Evolutionary conservation across 2,113 vertebrate genomes (phyloP).

Genomic region (Guaruba guarouba): DNA sequence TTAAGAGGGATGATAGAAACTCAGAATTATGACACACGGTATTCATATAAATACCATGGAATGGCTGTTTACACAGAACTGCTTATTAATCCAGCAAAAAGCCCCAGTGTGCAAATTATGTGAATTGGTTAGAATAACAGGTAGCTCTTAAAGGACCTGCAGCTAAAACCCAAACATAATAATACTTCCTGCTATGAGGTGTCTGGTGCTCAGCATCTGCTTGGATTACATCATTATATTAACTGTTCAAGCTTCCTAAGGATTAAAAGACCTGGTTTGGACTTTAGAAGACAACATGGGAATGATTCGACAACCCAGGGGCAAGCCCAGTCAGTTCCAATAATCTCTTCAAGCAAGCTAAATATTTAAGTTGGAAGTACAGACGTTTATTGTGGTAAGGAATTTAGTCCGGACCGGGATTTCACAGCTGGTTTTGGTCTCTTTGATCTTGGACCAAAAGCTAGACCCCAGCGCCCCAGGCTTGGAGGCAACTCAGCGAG

Average conservation of each 20-base stretch:
- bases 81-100: neutral
- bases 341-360: neutral
- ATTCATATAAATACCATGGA: neutral
- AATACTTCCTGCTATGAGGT: neutral
- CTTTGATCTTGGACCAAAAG: neutral
- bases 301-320: neutral
- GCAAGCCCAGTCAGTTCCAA: neutral
- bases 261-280: neutral
- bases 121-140: neutral
- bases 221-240: neutral
- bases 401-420: neutral
- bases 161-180: neutral
- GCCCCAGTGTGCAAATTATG: neutral
- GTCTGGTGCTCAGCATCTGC: neutral
- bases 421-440: neutral
- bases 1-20: neutral
- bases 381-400: neutral
- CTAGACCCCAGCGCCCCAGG: neutral
- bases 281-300: neutral
- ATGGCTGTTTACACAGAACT: neutral
- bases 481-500: neutral
- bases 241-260: neutral
- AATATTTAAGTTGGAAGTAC: neutral
- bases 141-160: neutral
- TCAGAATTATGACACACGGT: neutral